Conservation (phyloP, 2,888 invertebrate genomes). For the Dryomyza anilis region DNA sequence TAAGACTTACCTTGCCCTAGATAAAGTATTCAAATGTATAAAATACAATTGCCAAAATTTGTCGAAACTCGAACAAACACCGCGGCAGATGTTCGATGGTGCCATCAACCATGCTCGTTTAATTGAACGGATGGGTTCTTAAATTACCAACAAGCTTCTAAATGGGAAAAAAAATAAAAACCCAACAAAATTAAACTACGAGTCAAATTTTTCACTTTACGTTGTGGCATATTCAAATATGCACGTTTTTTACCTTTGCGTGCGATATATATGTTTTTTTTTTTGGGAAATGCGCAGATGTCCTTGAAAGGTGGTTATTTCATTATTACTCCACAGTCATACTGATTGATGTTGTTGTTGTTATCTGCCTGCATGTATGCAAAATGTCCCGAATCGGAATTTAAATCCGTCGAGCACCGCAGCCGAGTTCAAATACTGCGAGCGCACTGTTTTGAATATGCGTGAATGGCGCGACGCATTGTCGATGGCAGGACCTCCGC, state of each 20-base stretch:
- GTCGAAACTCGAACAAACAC: too few species aligned
- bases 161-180: background rate
- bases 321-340: background rate
- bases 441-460: background rate
- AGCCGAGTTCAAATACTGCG: slow-evolving; percentile 23
- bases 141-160: slow-evolving; percentile 6
- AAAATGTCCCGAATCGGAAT: slow-evolving; percentile 11
- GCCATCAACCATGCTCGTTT: background rate
- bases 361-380: slow-evolving; percentile 5
- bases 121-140: slow-evolving; percentile 6
- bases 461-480: background rate
- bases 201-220: background rate
- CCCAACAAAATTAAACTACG: background rate
- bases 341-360: background rate
- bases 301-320: slow-evolving; percentile 49
- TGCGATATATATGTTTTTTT: too few species aligned
- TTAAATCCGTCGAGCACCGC: background rate
- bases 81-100: background rate
- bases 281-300: slow-evolving; percentile 52
- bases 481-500: too few species aligned
- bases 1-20: too few species aligned
- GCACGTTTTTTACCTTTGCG: slow-evolving; percentile 5
- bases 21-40: too few species aligned
- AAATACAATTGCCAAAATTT: too few species aligned
- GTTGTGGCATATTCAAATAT: slow-evolving; percentile 5